Base-by-base conservation (phyloP, 2,797 vertebrate species). In the Malurus splendens region DNA sequence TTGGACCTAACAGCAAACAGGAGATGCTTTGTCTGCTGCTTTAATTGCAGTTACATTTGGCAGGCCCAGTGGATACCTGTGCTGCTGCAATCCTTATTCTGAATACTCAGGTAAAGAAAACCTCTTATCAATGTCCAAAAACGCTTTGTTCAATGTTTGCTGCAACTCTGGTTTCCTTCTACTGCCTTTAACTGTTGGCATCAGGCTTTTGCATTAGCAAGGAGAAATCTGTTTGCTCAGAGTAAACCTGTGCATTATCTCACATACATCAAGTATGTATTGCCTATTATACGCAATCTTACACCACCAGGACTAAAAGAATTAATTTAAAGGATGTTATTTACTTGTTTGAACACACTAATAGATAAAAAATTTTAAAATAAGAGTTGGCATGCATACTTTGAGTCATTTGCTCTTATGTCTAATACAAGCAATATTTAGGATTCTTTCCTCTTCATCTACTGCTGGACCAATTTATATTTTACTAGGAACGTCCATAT, bases 361-460 rank as follows among this genome's bases (percentile, higher is more conserved):
- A 81, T 54, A 52, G 50, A 45, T 47, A 44, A 61, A 82, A 77
- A 62, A 10, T 52, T 32, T 61, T 36, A 74, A 92, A 87, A 61
- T 38, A 39, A 50, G 24, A 72, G 23, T n/a, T 71, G 4, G 3
- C 50, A 27, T 45, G 32, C 27, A 47, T 41, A 18, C 41, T 65
- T 80, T 45, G 39, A 62, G 32, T 72, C 51, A 88, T 78, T 44
- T 36, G 59, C 39, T 47, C 42, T 81, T 51, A 71, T 6, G 30
- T 27, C 38, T 70, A 52, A 18, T 55, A 74, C 54, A 75, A 87
- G 62, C 24, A 91, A 50, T 85, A 68, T 65, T 60, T 86, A 76
- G 28, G 32, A 91, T 77, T 89, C 66, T 93, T 91, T 79, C 56
- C 48, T 87, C 56, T 87, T 91, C 56, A 56, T 75, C 62, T 90